phyloP scores from a whole-genome alignment of 1,140 invertebrate genomes.

The Drosophila albomicans region DNA sequence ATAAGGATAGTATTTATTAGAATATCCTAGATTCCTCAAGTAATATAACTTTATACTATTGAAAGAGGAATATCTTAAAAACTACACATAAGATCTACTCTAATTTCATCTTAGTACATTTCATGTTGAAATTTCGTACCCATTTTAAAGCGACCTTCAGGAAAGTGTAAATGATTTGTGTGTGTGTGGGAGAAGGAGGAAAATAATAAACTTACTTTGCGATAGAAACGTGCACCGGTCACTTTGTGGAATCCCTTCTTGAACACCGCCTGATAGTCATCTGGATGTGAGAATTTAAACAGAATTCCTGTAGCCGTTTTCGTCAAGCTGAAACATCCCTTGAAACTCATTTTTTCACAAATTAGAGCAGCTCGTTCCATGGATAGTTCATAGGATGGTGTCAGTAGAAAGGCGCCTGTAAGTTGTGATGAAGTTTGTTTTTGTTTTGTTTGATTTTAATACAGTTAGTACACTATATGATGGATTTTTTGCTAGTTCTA shows the following conservation, averaged over 20 bases:
- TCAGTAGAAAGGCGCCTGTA: constrained; percentile 91
- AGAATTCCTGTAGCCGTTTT: constrained; percentile 94
- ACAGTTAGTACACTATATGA: constrained; percentile 25
- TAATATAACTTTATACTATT: too few relatives aligned
- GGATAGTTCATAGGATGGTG: constrained; percentile 92
- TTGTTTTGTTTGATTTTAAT: constrained; percentile 2
- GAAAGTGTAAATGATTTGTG: neutral
- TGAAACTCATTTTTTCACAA: constrained; percentile 94
- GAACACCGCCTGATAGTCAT: constrained; percentile 93
- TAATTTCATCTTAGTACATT: too few relatives aligned
- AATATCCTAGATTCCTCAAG: too few relatives aligned
- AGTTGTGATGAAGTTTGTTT: constrained; percentile 41
- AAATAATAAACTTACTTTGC: constrained; percentile 87
- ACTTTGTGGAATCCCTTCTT: constrained; percentile 95
- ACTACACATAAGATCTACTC: too few relatives aligned
- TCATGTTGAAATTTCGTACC: too few relatives aligned
- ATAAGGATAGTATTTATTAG: too few relatives aligned
- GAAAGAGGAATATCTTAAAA: too few relatives aligned
- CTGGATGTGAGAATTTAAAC: constrained; percentile 93
- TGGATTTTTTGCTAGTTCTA: neutral
- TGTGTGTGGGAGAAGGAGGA: neutral
- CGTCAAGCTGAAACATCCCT: constrained; percentile 92
- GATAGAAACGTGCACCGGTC: constrained; percentile 91
- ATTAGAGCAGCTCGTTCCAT: constrained; percentile 94
- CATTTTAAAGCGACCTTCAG: too few relatives aligned